phyloP scores from a whole-genome alignment of 2,888 invertebrate species.

The Apodemia duryi region DNA sequence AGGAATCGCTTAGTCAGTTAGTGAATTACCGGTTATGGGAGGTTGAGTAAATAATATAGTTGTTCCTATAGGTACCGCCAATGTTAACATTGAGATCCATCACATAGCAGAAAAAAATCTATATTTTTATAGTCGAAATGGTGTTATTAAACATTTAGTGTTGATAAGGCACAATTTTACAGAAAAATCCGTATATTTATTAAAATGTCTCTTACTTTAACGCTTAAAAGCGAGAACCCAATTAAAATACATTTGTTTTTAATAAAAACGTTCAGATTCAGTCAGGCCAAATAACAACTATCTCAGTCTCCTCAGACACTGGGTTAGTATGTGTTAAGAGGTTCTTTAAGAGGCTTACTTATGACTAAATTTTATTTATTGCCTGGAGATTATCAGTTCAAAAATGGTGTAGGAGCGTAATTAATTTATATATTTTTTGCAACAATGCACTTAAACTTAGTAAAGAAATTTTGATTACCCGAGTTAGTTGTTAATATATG shows the following conservation, averaged over 20 bases:
- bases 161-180: not conserved
- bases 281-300: not conserved
- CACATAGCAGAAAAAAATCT: not conserved
- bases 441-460: not conserved
- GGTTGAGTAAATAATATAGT: not conserved
- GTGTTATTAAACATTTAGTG: not conserved
- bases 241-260: not conserved
- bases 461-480: not conserved
- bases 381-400: slow-evolving; percentile 4
- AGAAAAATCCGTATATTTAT: not conserved
- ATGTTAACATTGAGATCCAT: not conserved
- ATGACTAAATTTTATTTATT: slow-evolving; percentile 16
- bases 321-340: slow-evolving; percentile 9
- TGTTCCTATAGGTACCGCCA: not conserved
- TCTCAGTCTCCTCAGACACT: not conserved
- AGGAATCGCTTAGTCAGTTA: not conserved
- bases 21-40: not conserved
- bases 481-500: not conserved
- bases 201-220: not conserved
- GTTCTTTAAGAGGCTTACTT: not conserved
- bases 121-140: slow-evolving; percentile 1
- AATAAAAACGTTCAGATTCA: not conserved
- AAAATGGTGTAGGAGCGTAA: not conserved
- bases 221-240: not conserved
- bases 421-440: not conserved